Evolutionary conservation across 2,797 vertebrate genomes (phyloP).

Genomic region (Melopsittacus undulatus): DNA sequence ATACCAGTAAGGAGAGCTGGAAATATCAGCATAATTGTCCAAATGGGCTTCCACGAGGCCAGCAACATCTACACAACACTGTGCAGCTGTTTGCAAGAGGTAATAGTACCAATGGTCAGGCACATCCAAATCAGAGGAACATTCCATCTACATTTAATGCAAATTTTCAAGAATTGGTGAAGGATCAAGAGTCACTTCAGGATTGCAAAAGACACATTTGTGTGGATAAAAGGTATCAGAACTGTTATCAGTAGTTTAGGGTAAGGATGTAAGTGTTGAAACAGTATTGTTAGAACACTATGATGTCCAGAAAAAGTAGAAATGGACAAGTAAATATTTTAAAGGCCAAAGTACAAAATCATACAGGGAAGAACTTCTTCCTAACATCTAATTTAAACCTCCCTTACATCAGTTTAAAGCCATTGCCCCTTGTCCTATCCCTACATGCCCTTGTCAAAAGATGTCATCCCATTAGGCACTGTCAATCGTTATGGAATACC

Average conservation of each 20-base stretch:
- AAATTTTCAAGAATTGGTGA: not conserved
- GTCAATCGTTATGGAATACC: not conserved
- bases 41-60: not conserved
- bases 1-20: not conserved
- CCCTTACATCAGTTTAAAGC: not conserved
- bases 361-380: not conserved
- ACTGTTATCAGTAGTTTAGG: conserved; percentile 20
- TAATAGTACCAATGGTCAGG: not conserved
- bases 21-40: not conserved
- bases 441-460: not conserved
- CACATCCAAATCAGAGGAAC: not conserved
- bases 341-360: not conserved
- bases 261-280: not conserved
- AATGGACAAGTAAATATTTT: not conserved
- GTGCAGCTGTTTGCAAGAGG: not conserved
- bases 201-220: not conserved
- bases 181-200: not conserved
- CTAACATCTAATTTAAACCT: not conserved
- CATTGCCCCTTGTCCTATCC: not conserved
- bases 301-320: not conserved
- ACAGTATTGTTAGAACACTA: not conserved
- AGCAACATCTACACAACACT: not conserved
- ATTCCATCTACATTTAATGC: not conserved
- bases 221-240: conserved; percentile 39
- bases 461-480: not conserved